Evolutionary conservation across 2,888 invertebrate species (phyloP), one percentile per base, ranked within the genome.

Genomic region (Synanthedon myopaeformis): DNA sequence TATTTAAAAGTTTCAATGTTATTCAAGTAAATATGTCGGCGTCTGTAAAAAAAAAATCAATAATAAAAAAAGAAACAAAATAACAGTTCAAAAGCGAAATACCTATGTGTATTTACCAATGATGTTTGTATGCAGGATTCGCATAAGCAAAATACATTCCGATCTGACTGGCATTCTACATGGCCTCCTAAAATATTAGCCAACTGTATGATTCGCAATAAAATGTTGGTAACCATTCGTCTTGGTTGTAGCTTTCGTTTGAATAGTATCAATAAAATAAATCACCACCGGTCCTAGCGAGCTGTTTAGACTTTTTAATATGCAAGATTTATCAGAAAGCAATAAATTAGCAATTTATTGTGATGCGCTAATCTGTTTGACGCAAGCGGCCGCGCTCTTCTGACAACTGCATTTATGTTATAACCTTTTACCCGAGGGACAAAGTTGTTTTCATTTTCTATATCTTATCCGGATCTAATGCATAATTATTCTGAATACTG

Each of bases 311-410:
- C 67, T 74, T 75, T 78, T 77, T 74, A 66, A 66, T 65, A 72
- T 69, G 63, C 65, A 64, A 71, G 60, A 62, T 66, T 55, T 63
- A 72, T 76, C 68, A 71, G 67, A 73, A 69, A 63, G 67, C 73
- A 70, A 74, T 76, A 78, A 74, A 75, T 71, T 67, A 68, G 72
- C 70, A 79, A 80, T 80, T 78, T 76, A 72, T 71, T 67, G 74
- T 71, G 73, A 79, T 75, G 72, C 70, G 67, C 72, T 79, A 79
- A 81, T 80, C 78, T 79, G 71, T 74, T 70, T 70, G 72, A 76
- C 76, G 76, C 69, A 70, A 11, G 17, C 49, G 64, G 69, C 71
- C 70, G 67, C 72, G 60, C 57, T 70, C 75, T 74, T 35, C 35
- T 35, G 35, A 35, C 35, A 35, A 10, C 35, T 35, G 35, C 35